Conservation (phyloP, 2,797 vertebrate genomes). For the Peromyscus attwateri region DNA sequence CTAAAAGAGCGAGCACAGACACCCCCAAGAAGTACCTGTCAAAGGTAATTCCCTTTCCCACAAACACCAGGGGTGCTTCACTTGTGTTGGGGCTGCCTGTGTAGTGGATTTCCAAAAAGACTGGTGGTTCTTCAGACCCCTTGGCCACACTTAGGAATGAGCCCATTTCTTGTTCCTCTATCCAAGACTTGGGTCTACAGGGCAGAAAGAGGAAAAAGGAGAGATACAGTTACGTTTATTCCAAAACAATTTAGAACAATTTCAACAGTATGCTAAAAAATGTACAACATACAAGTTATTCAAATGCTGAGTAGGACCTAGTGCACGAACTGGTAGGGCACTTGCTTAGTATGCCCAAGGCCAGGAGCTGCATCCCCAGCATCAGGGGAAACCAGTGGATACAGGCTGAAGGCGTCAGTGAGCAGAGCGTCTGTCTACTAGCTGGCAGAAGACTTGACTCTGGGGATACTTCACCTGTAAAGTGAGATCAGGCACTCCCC, state of each 20-base stretch:
- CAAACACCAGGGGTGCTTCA: slow-evolving; percentile 93
- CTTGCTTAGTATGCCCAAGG: background rate
- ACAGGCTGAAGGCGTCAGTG: background rate
- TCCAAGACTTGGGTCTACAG: slow-evolving; percentile 93
- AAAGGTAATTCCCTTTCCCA: slow-evolving; percentile 98
- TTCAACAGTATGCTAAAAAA: background rate
- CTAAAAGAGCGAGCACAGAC: background rate
- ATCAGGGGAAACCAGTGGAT: background rate
- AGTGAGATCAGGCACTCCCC: background rate
- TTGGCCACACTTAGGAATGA: slow-evolving; percentile 97
- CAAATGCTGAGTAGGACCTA: background rate
- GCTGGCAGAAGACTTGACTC: background rate
- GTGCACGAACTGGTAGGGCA: background rate
- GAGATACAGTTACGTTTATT: background rate
- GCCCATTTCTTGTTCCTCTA: slow-evolving; percentile 95
- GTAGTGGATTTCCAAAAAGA: slow-evolving; percentile 98
- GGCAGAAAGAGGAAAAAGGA: background rate
- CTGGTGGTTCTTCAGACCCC: slow-evolving; percentile 96
- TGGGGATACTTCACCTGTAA: background rate
- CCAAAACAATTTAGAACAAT: slow-evolving; percentile 11
- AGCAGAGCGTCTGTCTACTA: background rate
- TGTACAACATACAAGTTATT: background rate
- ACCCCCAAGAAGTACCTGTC: slow-evolving; percentile 92
- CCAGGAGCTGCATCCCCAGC: background rate
- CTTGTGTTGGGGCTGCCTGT: slow-evolving; percentile 88